Evolutionary conservation across 2,797 vertebrate species (phyloP), one percentile per base, ranked within the genome.

Genomic region (Eulemur albifrons): DNA sequence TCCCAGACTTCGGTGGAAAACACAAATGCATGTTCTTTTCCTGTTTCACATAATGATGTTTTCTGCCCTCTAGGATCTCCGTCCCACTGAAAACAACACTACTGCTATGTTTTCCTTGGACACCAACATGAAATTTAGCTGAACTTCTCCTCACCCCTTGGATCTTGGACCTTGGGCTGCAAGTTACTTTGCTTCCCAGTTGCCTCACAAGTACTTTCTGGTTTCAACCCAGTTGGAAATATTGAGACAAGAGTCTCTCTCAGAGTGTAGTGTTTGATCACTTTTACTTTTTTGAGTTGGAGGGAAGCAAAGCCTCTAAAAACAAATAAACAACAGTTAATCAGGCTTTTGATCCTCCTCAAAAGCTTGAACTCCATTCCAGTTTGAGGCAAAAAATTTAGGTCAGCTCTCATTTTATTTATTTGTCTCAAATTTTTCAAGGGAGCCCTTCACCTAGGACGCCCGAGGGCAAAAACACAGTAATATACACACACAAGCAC

Each of bases 261-360:
- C 97, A 97, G 86, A 97, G 96, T 63, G 91, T 90, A 93, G 93
- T 97, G 97, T 97, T 98, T 98, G 98, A 97, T 97, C 97, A 96
- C 97, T 98, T 97, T 95, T 97, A 97, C 97, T 98, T 97, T 98
- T 97, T 97, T 96, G 94, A 96, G 96, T 96, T 97, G 94, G 91
- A 97, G 98, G 96, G 96, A 97, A 97, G 90, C 1, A 94, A 95
- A 97, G 94, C 82, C 95, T 98, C 80, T 90, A 84, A 97, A 98
- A 98, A 97, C 97, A 98, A 98, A 98, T 90, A 95, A 97, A 96
- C 88, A 97, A 96, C 91, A 76, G 94, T 96, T 97, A 94, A 95
- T 97, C 97, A 97, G 96, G 97, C 85, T 98, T 98, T 96, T 98
- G 97, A 98, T 98, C 96, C 95, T 77, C 21, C 95, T 97, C 90